These are phyloP conservation scores for Nibea coibor DNA, from an alignment of 2,113 vertebrate species.

Conservation along the genomic window DNA sequence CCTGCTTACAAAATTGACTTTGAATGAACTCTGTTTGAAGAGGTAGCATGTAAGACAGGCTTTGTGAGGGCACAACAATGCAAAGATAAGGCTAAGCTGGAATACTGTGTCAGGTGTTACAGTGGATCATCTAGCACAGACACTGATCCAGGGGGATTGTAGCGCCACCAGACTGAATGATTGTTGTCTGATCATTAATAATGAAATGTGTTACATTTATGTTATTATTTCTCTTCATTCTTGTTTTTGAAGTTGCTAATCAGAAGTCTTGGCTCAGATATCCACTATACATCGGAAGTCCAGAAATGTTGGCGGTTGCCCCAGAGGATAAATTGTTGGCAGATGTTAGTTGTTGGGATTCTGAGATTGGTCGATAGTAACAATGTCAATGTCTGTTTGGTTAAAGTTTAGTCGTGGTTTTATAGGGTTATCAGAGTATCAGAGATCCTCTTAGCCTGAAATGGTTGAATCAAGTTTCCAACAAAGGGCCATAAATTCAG, in stretches of 20 bases:
- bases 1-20: slow-evolving; percentile 1
- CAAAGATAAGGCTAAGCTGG: background rate
- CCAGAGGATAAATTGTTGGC: too few relatives aligned
- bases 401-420: slow-evolving; percentile 27
- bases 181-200: background rate
- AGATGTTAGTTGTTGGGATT: too few relatives aligned
- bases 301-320: too few relatives aligned
- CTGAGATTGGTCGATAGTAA: too few relatives aligned
- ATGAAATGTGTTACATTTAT: background rate
- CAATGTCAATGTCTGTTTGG: too few relatives aligned
- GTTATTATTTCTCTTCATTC: too few relatives aligned
- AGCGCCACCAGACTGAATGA: background rate
- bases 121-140: background rate
- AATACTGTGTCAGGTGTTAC: background rate
- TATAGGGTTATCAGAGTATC: slow-evolving; percentile 6
- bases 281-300: too few relatives aligned
- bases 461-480: slow-evolving; percentile 34
- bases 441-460: slow-evolving; percentile 33
- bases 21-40: background rate
- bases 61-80: background rate
- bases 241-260: too few relatives aligned
- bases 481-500: slow-evolving; percentile 14
- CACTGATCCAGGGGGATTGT: background rate
- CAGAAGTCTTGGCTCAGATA: too few relatives aligned
- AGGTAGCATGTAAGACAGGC: background rate